Evolutionary conservation across 2,113 vertebrate species (phyloP).

Genomic region (Dunckerocampus dactyliophorus): DNA sequence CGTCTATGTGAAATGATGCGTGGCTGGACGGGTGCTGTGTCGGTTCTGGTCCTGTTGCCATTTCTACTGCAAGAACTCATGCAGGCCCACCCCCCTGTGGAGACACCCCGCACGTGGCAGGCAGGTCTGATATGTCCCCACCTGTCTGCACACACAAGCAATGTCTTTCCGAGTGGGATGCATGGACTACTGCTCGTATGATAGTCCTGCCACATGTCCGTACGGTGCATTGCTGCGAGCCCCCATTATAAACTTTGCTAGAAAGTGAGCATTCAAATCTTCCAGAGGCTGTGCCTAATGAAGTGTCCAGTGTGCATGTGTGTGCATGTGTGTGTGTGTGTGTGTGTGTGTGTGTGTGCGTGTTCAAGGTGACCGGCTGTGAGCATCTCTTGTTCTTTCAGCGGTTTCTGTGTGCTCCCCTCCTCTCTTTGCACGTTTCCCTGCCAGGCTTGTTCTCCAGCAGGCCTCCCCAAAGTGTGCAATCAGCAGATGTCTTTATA

Average conservation of each 20-base stretch:
- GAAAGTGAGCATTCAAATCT: neutral
- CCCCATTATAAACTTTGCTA: neutral
- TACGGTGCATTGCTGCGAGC: no score
- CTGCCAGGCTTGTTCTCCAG: constrained; percentile 56
- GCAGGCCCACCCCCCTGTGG: constrained; percentile 12
- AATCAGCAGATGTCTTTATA: constrained; percentile 76
- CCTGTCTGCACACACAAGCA: no score
- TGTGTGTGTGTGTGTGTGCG: constrained; percentile 56
- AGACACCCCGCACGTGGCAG: neutral
- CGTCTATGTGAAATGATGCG: constrained; percentile 25
- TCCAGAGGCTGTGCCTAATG: neutral
- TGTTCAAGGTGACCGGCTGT: constrained; percentile 54
- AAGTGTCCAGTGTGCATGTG: constrained; percentile 33
- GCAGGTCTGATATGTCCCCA: no score
- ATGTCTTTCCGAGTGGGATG: no score
- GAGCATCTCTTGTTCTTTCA: constrained; percentile 56
- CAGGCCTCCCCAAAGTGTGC: constrained; percentile 67
- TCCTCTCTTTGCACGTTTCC: constrained; percentile 66
- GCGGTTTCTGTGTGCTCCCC: constrained; percentile 51
- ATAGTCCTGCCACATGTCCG: no score
- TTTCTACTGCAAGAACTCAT: constrained; percentile 31
- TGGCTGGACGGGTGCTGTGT: constrained; percentile 15
- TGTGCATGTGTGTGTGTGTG: constrained; percentile 57
- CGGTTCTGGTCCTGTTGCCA: constrained; percentile 25
- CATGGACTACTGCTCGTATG: no score